These are phyloP conservation scores for Metopolophium dirhodum DNA, from an alignment of 1,140 invertebrate genomes.

Conservation along the genomic window DNA sequence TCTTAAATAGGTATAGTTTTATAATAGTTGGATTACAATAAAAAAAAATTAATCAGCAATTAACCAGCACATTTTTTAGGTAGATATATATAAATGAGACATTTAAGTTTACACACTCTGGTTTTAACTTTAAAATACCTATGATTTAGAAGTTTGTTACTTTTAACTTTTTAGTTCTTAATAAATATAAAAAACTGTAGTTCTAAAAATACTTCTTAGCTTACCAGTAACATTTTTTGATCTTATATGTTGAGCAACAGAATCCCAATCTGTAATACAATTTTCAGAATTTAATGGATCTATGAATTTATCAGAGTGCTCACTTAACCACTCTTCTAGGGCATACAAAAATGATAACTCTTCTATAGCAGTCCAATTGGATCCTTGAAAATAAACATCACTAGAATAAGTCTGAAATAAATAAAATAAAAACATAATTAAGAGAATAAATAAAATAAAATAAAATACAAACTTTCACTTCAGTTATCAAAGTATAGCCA, in stretches of 20 bases:
- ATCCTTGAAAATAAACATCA: constrained; percentile 18
- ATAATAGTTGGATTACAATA: too few relatives aligned
- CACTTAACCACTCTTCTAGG: constrained; percentile 18
- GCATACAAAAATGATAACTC: constrained; percentile 1
- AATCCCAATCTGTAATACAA: constrained; percentile 14
- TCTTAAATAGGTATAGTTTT: too few relatives aligned
- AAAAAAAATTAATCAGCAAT: too few relatives aligned
- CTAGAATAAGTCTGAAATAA: constrained; percentile 32
- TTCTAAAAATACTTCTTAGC: not conserved
- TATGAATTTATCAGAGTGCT: not conserved
- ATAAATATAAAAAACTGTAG: not conserved
- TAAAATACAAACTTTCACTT: not conserved
- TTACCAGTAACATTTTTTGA: not conserved
- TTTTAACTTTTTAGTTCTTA: not conserved
- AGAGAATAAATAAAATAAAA: not conserved
- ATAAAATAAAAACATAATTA: not conserved
- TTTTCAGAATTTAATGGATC: not conserved
- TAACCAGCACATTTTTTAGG: not conserved
- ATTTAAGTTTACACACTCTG: not conserved
- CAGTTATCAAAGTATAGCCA: constrained; percentile 14
- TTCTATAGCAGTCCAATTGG: constrained; percentile 32
- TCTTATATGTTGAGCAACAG: constrained; percentile 17
- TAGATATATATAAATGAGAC: not conserved
- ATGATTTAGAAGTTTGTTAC: not conserved
- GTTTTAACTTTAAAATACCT: not conserved